These are phyloP conservation scores for Ptilodon capucinus DNA, from an alignment of 2,888 invertebrate species.

Conservation along the genomic window DNA sequence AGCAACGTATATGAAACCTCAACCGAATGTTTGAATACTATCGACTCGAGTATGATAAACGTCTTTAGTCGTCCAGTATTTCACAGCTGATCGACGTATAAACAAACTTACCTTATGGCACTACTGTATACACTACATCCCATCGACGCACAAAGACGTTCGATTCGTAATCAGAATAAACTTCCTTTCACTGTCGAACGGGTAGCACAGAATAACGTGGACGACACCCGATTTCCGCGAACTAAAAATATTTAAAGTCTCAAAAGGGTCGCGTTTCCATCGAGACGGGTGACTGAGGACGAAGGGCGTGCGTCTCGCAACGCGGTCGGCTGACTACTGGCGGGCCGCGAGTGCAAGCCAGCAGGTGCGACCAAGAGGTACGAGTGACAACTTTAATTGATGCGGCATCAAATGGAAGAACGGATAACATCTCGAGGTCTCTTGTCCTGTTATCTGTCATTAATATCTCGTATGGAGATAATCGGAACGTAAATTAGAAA, in stretches of 20 bases:
- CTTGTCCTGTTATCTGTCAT: constrained; percentile 28
- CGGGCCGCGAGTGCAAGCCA: constrained; percentile 44
- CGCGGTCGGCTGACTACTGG: constrained; percentile 63
- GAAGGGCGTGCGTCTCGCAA: constrained; percentile 66
- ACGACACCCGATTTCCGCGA: constrained; percentile 61
- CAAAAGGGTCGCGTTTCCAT: constrained; percentile 55
- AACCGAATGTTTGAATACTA: constrained; percentile 17
- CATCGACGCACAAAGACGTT: constrained; percentile 52
- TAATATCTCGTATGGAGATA: constrained; percentile 8
- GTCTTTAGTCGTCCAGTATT: constrained; percentile 19
- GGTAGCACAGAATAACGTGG: constrained; percentile 36
- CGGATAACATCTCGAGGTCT: constrained; percentile 24
- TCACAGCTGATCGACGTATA: constrained; percentile 66
- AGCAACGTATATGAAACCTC: constrained; percentile 13
- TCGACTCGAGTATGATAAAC: constrained; percentile 31
- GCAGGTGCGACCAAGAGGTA: constrained; percentile 55
- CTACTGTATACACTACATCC: constrained; percentile 56
- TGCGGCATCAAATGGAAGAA: constrained; percentile 43
- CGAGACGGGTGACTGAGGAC: constrained; percentile 39
- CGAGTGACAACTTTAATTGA: constrained; percentile 50
- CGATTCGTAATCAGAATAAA: constrained; percentile 42
- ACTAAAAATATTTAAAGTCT: constrained; percentile 69
- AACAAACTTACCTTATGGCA: constrained; percentile 65
- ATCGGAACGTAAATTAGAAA: not conserved
- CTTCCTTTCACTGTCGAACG: constrained; percentile 47